Conservation (phyloP, 2,113 vertebrate species). For the Laticauda colubrina region DNA sequence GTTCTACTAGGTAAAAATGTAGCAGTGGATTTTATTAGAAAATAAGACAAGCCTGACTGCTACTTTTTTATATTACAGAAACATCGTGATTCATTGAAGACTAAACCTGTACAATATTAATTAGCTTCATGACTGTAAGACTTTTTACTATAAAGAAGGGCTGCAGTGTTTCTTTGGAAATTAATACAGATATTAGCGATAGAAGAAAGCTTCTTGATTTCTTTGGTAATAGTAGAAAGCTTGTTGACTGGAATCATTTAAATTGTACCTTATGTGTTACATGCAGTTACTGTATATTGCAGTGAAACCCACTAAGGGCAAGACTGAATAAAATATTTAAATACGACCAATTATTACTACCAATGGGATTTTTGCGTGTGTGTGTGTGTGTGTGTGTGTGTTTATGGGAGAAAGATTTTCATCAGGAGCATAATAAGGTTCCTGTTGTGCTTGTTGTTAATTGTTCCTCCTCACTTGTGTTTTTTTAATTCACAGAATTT, state of each 20-base stretch:
- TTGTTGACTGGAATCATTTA: neutral
- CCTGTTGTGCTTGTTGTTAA: neutral
- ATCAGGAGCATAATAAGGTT: neutral
- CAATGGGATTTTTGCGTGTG: neutral
- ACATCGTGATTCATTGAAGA: neutral
- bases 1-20: neutral
- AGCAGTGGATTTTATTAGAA: neutral
- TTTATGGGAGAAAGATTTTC: neutral
- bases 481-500: neutral
- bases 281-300: neutral
- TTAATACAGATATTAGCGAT: neutral
- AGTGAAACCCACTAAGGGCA: neutral
- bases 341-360: neutral
- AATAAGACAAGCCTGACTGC: neutral
- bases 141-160: neutral
- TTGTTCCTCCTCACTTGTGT: neutral
- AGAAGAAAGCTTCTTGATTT: neutral
- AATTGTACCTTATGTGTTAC: neutral
- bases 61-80: neutral
- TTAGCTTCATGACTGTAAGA: neutral
- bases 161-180: neutral
- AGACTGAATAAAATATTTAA: neutral
- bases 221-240: neutral
- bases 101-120: neutral
- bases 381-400: neutral